Conservation (phyloP, 2,888 invertebrate genomes). For the Heliconius cydno region DNA sequence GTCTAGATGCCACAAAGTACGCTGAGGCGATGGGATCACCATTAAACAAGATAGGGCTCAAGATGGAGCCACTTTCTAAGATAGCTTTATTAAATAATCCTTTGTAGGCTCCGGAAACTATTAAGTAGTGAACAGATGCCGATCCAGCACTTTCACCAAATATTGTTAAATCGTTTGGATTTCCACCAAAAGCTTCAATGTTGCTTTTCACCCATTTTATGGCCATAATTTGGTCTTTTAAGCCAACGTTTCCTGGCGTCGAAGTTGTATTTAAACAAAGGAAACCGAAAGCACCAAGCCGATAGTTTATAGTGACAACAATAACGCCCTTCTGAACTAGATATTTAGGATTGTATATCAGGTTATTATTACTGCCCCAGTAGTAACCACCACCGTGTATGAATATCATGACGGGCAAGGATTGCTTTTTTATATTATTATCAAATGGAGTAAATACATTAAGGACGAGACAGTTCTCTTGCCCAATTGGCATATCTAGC, state of each 20-base stretch:
- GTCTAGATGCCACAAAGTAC: not conserved
- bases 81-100: constrained; percentile 60
- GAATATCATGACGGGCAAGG: not conserved
- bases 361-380: constrained; percentile 3
- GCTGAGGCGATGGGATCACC: constrained; percentile 46
- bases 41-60: constrained; percentile 52
- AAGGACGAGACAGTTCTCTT: constrained; percentile 3
- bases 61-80: constrained; percentile 56
- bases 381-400: constrained; percentile 7
- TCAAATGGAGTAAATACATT: not conserved
- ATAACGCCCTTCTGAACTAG: not conserved
- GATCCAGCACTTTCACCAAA: constrained; percentile 55
- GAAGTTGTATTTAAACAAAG: constrained; percentile 1
- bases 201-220: constrained; percentile 62
- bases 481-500: not conserved
- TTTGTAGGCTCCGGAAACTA: constrained; percentile 52
- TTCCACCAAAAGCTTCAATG: constrained; percentile 61
- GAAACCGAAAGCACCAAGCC: constrained; percentile 12
- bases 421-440: not conserved
- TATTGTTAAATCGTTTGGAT: constrained; percentile 60
- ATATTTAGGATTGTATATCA: not conserved
- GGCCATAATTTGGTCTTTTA: constrained; percentile 59
- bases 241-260: not conserved
- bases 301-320: constrained; percentile 3
- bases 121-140: constrained; percentile 53